phyloP scores from a whole-genome alignment of 2,888 invertebrate genomes.

The Drosophila lutescens region DNA sequence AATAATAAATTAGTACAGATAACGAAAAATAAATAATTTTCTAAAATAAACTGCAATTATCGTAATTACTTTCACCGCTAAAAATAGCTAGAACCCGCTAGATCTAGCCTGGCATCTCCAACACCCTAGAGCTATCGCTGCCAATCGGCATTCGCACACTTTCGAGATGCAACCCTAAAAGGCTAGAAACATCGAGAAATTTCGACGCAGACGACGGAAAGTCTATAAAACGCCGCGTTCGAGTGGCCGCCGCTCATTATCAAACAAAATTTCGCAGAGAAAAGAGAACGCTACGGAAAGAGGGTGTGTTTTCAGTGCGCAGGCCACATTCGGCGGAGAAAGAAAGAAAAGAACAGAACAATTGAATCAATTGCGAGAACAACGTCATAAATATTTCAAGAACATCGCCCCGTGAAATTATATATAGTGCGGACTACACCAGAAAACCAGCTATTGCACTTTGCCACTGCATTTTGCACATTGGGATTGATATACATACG shows the following conservation, averaged over 20 bases:
- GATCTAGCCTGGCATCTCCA: background rate
- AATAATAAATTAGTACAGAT: too few relatives aligned
- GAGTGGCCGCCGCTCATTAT: slow-evolving; percentile 20
- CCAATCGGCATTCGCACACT: slow-evolving; percentile 9
- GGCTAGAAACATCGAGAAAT: slow-evolving; percentile 68
- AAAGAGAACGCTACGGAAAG: slow-evolving; percentile 3
- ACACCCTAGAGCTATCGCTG: background rate
- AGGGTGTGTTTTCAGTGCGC: slow-evolving; percentile 16
- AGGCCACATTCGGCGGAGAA: slow-evolving; percentile 3
- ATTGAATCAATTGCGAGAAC: slow-evolving; percentile 17
- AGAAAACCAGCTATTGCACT: slow-evolving; percentile 3
- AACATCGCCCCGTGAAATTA: slow-evolving; percentile 9
- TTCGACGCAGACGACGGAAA: slow-evolving; percentile 56
- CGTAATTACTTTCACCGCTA: background rate
- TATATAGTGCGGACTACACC: background rate
- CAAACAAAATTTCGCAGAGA: slow-evolving; percentile 13
- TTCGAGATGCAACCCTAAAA: slow-evolving; percentile 61
- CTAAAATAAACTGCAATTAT: too few relatives aligned
- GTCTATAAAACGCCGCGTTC: slow-evolving; percentile 59
- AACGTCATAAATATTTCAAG: slow-evolving; percentile 14
- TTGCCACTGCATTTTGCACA: slow-evolving; percentile 3
- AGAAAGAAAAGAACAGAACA: slow-evolving; percentile 8
- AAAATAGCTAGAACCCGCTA: background rate
- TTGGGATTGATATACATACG: background rate
- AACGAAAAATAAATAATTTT: too few relatives aligned